Percentiles rank a stretch among this genome's conserved stretches.
phyloP scores from a whole-genome alignment of 2,113 vertebrate genomes.

The Oncorhynchus keta region DNA sequence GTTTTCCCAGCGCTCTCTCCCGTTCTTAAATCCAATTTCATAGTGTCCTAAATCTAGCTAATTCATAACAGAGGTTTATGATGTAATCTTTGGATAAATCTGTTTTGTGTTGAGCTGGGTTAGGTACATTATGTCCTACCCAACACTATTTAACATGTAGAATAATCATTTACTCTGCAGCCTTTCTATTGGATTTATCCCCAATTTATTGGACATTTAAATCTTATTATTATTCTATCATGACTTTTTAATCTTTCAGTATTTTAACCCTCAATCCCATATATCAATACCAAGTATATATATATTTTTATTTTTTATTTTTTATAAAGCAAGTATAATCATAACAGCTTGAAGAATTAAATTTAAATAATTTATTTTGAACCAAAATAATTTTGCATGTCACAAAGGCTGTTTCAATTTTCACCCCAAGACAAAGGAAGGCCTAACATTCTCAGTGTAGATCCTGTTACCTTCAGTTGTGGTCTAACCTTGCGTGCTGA shows the following conservation, averaged over 20 bases:
- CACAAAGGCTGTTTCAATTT: not conserved
- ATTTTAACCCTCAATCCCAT: not conserved
- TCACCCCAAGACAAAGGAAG: not conserved
- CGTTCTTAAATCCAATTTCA: constrained; percentile 69
- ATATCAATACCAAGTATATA: not conserved
- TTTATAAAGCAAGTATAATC: not conserved
- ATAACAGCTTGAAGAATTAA: too few relatives aligned
- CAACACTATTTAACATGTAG: constrained; percentile 54
- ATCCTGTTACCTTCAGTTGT: not conserved
- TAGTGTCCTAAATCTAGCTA: constrained; percentile 70
- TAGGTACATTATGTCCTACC: constrained; percentile 56
- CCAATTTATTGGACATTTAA: too few relatives aligned
- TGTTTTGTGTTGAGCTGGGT: constrained; percentile 59
- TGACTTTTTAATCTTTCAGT: not conserved
- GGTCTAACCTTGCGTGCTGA: not conserved
- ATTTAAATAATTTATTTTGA: too few relatives aligned
- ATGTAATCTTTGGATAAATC: constrained; percentile 69
- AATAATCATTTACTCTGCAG: constrained; percentile 49
- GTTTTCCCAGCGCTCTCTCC: constrained; percentile 60
- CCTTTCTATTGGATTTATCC: constrained; percentile 2
- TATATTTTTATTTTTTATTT: not conserved
- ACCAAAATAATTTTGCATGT: not conserved
- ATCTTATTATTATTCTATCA: not conserved
- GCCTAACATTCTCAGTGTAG: not conserved
- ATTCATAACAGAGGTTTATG: constrained; percentile 73